Percentiles rank a stretch among this genome's conserved stretches.
Conservation (phyloP, 2,113 vertebrate genomes). For the Conger conger region DNA sequence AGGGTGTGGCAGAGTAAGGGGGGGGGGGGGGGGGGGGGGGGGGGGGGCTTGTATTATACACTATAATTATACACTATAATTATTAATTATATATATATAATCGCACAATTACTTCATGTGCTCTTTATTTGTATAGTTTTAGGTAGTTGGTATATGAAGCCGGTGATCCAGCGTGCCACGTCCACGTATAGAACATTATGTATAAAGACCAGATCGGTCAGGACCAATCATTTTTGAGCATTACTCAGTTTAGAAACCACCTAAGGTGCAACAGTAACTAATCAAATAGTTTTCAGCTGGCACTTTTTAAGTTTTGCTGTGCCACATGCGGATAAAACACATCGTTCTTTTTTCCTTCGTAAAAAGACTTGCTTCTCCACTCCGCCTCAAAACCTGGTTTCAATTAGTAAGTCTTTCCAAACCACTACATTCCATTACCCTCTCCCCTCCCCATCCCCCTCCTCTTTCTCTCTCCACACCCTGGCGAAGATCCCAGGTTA, state of each 20-base stretch:
- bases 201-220: neutral
- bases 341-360: conserved; percentile 47
- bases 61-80: neutral
- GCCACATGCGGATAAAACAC: conserved; percentile 34
- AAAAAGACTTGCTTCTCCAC: conserved; percentile 48
- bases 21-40: no score
- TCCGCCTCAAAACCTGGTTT: conserved; percentile 72
- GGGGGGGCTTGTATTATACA: no score
- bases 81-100: neutral
- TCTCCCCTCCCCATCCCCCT: conserved; percentile 49
- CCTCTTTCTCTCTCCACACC: conserved; percentile 43
- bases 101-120: neutral
- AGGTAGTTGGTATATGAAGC: neutral
- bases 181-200: neutral
- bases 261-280: neutral
- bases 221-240: neutral
- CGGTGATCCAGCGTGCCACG: neutral
- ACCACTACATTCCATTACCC: conserved; percentile 80
- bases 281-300: neutral
- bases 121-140: neutral
- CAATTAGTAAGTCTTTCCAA: conserved; percentile 82
- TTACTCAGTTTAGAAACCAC: neutral
- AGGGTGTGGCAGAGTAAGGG: conserved; percentile 24
- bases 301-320: neutral
- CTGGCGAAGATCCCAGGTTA: conserved; percentile 57